These are phyloP conservation scores for Aplocera efformata DNA, from an alignment of 2,888 invertebrate genomes.

Conservation along the genomic window DNA sequence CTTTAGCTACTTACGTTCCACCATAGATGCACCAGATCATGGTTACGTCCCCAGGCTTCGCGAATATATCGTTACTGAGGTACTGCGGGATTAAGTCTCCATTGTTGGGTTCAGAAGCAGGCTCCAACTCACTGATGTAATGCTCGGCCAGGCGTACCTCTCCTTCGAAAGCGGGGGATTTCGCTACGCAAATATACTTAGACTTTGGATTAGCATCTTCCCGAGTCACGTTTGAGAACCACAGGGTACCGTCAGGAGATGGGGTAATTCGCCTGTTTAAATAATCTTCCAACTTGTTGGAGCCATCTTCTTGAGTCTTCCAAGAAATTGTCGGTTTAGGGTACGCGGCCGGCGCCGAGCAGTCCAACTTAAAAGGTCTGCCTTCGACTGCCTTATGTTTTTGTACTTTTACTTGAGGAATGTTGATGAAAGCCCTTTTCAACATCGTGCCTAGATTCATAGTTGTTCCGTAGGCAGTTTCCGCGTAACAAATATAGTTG, in stretches of 20 bases:
- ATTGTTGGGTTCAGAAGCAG: conserved; percentile 36
- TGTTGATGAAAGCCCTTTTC: conserved; percentile 41
- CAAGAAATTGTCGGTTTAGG: conserved; percentile 58
- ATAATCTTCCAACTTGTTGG: conserved; percentile 34
- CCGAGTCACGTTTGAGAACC: conserved; percentile 53
- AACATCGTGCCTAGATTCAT: conserved; percentile 45
- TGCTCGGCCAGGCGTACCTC: conserved; percentile 54
- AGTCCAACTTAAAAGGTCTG: conserved; percentile 53
- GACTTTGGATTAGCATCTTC: conserved; percentile 43
- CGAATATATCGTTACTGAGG: conserved; percentile 47
- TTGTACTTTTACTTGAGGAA: conserved; percentile 34
- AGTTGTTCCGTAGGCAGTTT: conserved; percentile 48
- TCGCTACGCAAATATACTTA: conserved; percentile 59
- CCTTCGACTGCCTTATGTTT: conserved; percentile 53
- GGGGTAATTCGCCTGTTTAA: conserved; percentile 45
- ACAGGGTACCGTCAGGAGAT: conserved; percentile 55
- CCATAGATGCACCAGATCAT: conserved; percentile 66
- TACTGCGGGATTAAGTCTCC: conserved; percentile 54
- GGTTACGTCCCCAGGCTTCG: conserved; percentile 46
- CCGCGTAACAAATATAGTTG: conserved; percentile 53
- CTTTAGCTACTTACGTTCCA: conserved; percentile 53
- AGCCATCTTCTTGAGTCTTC: conserved; percentile 45
- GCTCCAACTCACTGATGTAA: conserved; percentile 41
- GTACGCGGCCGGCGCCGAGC: conserved; percentile 49
- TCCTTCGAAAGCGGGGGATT: conserved; percentile 43